Evolutionary conservation across 2,113 vertebrate species (phyloP).

Genomic region (Psephotus haematonotus): DNA sequence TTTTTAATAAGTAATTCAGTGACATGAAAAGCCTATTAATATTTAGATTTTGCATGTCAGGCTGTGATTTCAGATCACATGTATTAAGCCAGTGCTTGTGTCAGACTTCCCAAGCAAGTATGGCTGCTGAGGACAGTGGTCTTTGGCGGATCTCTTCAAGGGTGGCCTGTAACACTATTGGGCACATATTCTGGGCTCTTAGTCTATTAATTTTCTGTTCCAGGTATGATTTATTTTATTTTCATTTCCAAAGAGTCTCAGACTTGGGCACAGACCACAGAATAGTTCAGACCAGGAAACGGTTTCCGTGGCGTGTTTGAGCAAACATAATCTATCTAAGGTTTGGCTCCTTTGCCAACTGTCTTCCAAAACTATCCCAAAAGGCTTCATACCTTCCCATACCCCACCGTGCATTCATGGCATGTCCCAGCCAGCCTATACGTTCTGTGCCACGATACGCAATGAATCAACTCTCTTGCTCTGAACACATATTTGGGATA

Average conservation of each 20-base stretch:
- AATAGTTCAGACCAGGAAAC: background rate
- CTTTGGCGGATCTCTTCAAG: background rate
- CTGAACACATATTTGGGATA: background rate
- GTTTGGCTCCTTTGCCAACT: background rate
- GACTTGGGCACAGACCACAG: background rate
- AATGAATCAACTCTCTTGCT: background rate
- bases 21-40: background rate
- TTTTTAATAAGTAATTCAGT: background rate
- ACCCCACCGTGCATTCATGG: background rate
- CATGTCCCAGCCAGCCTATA: background rate
- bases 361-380: background rate
- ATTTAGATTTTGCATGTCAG: background rate
- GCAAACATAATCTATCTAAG: background rate
- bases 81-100: background rate
- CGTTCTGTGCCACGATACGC: background rate
- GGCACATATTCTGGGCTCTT: background rate
- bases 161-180: background rate
- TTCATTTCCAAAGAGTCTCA: background rate
- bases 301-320: background rate
- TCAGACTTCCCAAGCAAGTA: background rate
- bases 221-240: background rate
- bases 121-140: background rate
- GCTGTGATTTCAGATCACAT: background rate
- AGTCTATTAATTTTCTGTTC: background rate
- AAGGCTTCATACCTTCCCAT: background rate